Base-by-base conservation (phyloP, 2,888 invertebrate genomes). In the Dichetophora obliterata region DNA sequence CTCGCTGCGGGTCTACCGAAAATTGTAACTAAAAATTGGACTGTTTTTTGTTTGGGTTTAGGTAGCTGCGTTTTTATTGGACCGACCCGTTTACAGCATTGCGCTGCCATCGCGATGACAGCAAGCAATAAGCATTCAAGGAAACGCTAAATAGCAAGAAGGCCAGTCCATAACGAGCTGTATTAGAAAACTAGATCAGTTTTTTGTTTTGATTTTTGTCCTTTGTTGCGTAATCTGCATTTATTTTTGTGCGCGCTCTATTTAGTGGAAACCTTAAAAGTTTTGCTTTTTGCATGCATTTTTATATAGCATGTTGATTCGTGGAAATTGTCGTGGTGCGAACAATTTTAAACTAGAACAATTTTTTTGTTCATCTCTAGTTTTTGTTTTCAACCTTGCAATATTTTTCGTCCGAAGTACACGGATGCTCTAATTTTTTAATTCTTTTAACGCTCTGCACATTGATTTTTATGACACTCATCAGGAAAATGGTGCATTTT, bases 11-110 rank as follows among this genome's bases (percentile, higher is more conserved):
- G 31, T 59, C 27, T 50, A 22, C 69, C 11, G 27, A 31, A 80
- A 80, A 78, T 84, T 85, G 82, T 82, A 82, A 82, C 84, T 87
- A 85, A 86, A 86, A 86, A 86, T 87, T 86, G 82, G 84, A 80
- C 80, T 84, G 84, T 78, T 84, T 83, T 79, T 83, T 83, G 61
- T 65, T 9, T 74, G 14, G 19, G 24, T 65, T 3, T 75, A 77
- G 70, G 76, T 75, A 77, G 75, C 50, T 6, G 4, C 80, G 82
- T 82, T 84, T 85, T 85, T 86, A 85, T 85, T 85, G 81, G 83
- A 85, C 76, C 84, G 83, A 85, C 76, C 84, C 82, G 48, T 31
- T 31, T 5, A 5, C 77, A 84, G 24, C 6, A 37, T 5, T 37
- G 4, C 37, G 37, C 37, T 37, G 8, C 6, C 37, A 37, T 8